Conservation (phyloP, 2,113 vertebrate genomes). For the Tachycineta bicolor region DNA sequence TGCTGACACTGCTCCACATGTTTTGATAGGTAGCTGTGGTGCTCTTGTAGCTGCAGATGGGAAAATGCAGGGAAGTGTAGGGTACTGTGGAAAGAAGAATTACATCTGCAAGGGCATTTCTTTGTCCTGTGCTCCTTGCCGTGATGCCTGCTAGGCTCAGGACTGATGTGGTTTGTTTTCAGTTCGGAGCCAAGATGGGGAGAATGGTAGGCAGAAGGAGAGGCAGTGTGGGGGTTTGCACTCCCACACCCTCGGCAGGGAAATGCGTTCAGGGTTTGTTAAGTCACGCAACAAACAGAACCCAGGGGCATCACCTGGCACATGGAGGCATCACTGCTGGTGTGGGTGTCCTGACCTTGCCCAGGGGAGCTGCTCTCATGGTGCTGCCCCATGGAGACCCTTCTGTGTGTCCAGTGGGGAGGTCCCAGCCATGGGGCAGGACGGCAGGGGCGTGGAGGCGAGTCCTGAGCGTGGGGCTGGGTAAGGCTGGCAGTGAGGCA, state of each 20-base stretch:
- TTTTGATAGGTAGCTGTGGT: neutral
- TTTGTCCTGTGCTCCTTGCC: neutral
- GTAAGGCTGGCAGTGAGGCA: neutral
- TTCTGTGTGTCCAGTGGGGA: neutral
- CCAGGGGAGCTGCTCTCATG: neutral
- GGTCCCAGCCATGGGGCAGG: neutral
- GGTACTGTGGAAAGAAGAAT: neutral
- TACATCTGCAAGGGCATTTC: neutral
- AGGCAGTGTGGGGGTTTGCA: neutral
- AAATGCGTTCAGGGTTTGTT: neutral
- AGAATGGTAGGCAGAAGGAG: neutral
- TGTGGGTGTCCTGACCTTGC: neutral
- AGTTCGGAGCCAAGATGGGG: neutral
- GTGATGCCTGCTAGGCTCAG: neutral
- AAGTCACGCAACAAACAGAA: neutral
- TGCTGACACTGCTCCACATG: neutral
- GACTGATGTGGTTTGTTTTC: slow-evolving; percentile 35
- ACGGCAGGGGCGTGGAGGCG: neutral
- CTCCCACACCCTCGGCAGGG: neutral
- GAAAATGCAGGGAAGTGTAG: neutral
- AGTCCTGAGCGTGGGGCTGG: neutral
- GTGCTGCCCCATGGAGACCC: neutral
- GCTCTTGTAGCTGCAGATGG: neutral
- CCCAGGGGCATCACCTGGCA: neutral
- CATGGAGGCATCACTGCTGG: neutral